phyloP scores from a whole-genome alignment of 2,797 vertebrate genomes.

The Holocentrus rufus region DNA sequence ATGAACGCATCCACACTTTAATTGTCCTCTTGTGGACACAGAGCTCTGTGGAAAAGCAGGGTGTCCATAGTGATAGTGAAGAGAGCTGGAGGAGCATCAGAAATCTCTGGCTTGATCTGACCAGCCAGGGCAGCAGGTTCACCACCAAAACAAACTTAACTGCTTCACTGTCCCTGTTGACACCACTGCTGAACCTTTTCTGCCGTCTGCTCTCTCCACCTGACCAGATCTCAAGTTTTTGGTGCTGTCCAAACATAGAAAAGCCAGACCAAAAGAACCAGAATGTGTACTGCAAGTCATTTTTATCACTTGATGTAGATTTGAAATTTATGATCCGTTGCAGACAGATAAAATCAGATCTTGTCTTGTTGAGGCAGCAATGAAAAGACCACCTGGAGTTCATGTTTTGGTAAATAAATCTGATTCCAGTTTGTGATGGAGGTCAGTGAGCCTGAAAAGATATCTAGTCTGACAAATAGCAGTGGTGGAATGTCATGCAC shows the following conservation, averaged over 20 bases:
- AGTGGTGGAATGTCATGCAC: constrained; percentile 20
- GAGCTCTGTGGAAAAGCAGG: not conserved
- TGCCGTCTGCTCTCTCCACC: not conserved
- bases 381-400: too few relatives aligned
- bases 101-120: not conserved
- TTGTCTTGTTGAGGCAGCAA: too few relatives aligned
- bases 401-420: too few relatives aligned
- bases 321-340: too few relatives aligned
- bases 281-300: not conserved
- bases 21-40: not conserved
- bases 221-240: not conserved
- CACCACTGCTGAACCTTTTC: not conserved
- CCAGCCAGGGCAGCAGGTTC: too few relatives aligned
- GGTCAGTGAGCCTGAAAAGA: constrained; percentile 37
- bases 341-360: too few relatives aligned
- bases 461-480: not conserved
- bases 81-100: not conserved
- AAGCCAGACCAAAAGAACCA: not conserved
- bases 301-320: too few relatives aligned
- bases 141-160: not conserved
- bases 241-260: not conserved
- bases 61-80: not conserved
- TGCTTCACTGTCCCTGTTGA: not conserved
- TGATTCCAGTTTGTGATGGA: not conserved
- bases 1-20: not conserved